Conservation (phyloP, 2,888 invertebrate species). For the Globia sparganii region DNA sequence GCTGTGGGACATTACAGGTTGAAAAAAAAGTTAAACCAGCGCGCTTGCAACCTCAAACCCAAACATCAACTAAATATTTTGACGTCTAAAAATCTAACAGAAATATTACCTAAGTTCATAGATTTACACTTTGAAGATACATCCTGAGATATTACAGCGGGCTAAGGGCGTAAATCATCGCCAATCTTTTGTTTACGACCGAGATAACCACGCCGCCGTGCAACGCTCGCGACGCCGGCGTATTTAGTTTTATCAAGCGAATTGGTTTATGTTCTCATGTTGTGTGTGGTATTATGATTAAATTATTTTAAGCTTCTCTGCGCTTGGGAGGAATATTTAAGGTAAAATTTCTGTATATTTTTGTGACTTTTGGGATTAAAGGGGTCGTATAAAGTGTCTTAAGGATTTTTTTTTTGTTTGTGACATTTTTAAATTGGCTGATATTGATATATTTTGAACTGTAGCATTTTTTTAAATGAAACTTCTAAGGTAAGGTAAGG, state of each 20-base stretch:
- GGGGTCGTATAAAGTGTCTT: neutral
- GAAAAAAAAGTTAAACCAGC: neutral
- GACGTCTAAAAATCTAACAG: conserved; percentile 1
- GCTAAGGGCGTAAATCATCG: conserved; percentile 71
- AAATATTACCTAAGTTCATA: conserved; percentile 31
- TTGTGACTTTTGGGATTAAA: neutral
- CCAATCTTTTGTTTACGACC: conserved; percentile 77
- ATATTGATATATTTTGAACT: neutral
- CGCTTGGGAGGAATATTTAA: conserved; percentile 4
- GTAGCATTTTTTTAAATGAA: neutral
- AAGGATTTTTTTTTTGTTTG: neutral
- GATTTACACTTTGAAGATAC: conserved; percentile 45
- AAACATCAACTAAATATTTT: neutral
- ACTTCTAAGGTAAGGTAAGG: neutral
- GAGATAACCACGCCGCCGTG: conserved; percentile 65
- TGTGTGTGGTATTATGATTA: conserved; percentile 27
- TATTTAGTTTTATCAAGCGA: conserved; percentile 54
- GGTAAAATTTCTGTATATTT: neutral
- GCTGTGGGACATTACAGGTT: neutral
- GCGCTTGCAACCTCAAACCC: neutral
- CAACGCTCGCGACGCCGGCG: conserved; percentile 39
- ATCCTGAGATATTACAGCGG: conserved; percentile 50
- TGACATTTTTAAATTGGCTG: neutral
- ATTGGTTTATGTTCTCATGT: conserved; percentile 51
- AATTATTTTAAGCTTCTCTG: conserved; percentile 37